Base-by-base conservation (phyloP, 2,797 vertebrate species). In the Enteromius fasciolatus region DNA sequence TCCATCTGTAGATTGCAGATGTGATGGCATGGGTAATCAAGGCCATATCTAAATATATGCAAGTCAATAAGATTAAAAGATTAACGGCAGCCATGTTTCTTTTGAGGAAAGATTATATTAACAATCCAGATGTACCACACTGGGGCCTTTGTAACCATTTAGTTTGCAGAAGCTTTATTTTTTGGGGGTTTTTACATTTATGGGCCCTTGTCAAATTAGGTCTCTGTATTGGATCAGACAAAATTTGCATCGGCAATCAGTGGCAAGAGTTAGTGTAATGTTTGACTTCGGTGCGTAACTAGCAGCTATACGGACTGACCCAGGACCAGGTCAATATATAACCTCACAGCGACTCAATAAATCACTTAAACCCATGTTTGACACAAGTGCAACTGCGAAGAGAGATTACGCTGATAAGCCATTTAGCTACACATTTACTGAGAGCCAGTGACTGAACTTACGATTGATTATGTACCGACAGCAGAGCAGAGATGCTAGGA, bases 311-410 rank as follows among this genome's bases (percentile, higher is more conserved):
- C 50, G 66, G 39, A 61, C 74, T 64, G 76, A 66, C 85, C 59
- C 54, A 57, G 69, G 83, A 85, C 64, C 41, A 54, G 76, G 80
- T 50, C 78, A 76, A 84, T 76, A 82, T 84, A 83, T 74, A 86
- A 86, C 78, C 80, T 83, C 17, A 57, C 74, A 82, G 84, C 39
- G 77, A 83, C 74, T 72, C 87, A 78, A 84, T 85, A 84, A 84
- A 85, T 86, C 85, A 84, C 84, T 83, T 84, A 80, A 86, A 87
- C 78, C 83, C 83, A 85, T 87, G 83, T 86, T 85, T 84, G 72
- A 83, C 81, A 83, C 59, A 50, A 82, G 69, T 76, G 83, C 80
- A 64, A 64, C 85, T 57, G 64, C 50, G 36, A 83, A 76, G 68
- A 82, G 82, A 84, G 87, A 86, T 87, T 87, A 86, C 76, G 61